Percentiles rank a stretch among this genome's conserved stretches.
These are phyloP conservation scores for Thysanoteuthis rhombus DNA, from an alignment of 2,888 invertebrate genomes.

Conservation along the genomic window DNA sequence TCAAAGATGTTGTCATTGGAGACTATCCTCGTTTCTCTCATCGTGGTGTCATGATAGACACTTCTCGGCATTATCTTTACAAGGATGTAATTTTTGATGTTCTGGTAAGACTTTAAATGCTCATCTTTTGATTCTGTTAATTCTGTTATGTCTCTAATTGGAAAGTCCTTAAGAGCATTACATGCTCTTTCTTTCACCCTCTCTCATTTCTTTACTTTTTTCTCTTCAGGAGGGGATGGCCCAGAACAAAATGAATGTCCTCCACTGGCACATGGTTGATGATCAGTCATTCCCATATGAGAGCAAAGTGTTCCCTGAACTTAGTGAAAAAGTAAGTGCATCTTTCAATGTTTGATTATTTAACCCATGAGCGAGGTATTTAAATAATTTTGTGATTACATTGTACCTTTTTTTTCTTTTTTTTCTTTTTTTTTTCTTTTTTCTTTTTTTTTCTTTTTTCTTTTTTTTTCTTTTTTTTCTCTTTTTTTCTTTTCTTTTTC, in stretches of 20 bases:
- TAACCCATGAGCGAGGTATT: too few species aligned
- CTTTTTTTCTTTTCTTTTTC: too few species aligned
- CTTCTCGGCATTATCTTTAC: conserved; percentile 85
- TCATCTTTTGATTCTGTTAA: too few species aligned
- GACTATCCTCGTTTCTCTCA: conserved; percentile 84
- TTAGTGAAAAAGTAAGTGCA: conserved; percentile 59
- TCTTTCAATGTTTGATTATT: too few species aligned
- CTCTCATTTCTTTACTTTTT: neutral
- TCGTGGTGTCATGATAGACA: conserved; percentile 87
- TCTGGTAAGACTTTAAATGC: conserved; percentile 70
- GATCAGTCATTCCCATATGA: conserved; percentile 90
- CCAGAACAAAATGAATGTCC: conserved; percentile 87
- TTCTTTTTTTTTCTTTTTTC: too few species aligned
- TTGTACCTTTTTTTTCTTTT: too few species aligned
- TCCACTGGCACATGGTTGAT: conserved; percentile 88
- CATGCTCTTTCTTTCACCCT: neutral
- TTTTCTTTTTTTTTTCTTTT: too few species aligned
- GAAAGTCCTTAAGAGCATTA: neutral
- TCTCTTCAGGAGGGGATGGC: conserved; percentile 81
- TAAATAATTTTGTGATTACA: too few species aligned
- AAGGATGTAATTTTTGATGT: conserved; percentile 75
- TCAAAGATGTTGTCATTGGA: conserved; percentile 77
- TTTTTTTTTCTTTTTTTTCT: too few species aligned
- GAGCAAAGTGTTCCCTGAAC: conserved; percentile 67
- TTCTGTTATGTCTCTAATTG: too few species aligned